Conservation (phyloP, 1,140 invertebrate genomes). For the Brachionus angularis region DNA sequence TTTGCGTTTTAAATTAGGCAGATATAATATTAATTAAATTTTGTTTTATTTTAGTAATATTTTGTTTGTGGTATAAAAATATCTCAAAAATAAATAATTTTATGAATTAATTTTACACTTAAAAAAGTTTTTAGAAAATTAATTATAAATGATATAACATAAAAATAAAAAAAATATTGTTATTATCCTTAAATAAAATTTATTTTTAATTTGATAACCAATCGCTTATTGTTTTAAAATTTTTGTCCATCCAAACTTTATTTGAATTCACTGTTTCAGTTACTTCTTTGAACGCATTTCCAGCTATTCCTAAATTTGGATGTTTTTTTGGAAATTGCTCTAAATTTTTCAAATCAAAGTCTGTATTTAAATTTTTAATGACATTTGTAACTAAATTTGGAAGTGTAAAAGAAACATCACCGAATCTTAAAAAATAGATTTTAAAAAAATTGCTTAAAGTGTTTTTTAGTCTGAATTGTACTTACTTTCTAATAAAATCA, state of each 20-base stretch:
- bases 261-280: constrained; percentile 73
- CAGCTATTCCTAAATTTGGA: constrained; percentile 62
- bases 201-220: constrained; percentile 65
- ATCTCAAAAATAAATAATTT: too few species aligned
- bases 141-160: too few species aligned
- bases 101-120: too few species aligned
- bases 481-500: constrained; percentile 19
- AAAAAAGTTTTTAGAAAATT: too few species aligned
- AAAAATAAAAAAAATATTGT: too few species aligned
- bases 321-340: constrained; percentile 46
- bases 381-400: constrained; percentile 46
- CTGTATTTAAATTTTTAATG: constrained; percentile 46
- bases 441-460: not conserved
- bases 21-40: too few species aligned
- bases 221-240: constrained; percentile 67
- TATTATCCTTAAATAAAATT: too few species aligned
- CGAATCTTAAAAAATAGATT: constrained; percentile 3
- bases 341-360: constrained; percentile 34
- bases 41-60: too few species aligned
- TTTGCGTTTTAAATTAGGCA: too few species aligned
- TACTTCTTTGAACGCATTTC: constrained; percentile 69
- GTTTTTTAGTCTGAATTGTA: too few species aligned
- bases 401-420: constrained; percentile 48
- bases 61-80: too few species aligned
- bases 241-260: constrained; percentile 72